Evolutionary conservation across 2,797 vertebrate genomes (phyloP).

Genomic region (Poecile montanus): DNA sequence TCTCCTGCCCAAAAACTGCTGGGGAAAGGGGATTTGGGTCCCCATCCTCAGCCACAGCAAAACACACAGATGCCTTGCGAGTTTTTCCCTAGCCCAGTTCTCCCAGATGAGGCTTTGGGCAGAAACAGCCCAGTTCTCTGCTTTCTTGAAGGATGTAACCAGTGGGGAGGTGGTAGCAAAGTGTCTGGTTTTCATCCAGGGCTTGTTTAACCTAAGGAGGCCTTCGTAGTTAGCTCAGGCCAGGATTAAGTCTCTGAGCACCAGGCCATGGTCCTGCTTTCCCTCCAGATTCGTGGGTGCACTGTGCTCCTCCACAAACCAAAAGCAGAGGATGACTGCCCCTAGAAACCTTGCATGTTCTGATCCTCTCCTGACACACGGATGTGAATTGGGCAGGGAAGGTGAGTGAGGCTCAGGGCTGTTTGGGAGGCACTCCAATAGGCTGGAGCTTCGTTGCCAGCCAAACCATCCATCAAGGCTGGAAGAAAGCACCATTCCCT

Average conservation of each 20-base stretch:
- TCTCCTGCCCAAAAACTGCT: not conserved
- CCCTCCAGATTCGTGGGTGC: not conserved
- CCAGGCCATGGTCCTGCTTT: not conserved
- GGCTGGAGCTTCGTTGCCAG: not conserved
- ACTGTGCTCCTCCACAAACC: not conserved
- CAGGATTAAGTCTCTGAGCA: not conserved
- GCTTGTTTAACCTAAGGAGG: not conserved
- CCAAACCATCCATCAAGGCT: not conserved
- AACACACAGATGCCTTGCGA: not conserved
- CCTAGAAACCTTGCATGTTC: not conserved
- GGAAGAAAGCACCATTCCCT: not conserved
- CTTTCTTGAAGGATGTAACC: not conserved
- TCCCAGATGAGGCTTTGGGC: not conserved
- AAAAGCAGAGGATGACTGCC: not conserved
- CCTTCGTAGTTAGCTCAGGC: not conserved
- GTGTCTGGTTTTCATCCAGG: not conserved
- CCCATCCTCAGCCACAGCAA: not conserved
- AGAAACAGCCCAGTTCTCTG: not conserved
- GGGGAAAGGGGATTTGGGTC: not conserved
- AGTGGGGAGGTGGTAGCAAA: not conserved
- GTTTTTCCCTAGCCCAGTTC: not conserved
- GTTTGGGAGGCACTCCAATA: accelerated
- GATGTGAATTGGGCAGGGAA: not conserved
- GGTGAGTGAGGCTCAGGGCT: not conserved
- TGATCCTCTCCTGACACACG: not conserved